Evolutionary conservation across 2,797 vertebrate genomes (phyloP), one percentile per base, ranked within the genome.

Genomic region (Telmatherina bonti): DNA sequence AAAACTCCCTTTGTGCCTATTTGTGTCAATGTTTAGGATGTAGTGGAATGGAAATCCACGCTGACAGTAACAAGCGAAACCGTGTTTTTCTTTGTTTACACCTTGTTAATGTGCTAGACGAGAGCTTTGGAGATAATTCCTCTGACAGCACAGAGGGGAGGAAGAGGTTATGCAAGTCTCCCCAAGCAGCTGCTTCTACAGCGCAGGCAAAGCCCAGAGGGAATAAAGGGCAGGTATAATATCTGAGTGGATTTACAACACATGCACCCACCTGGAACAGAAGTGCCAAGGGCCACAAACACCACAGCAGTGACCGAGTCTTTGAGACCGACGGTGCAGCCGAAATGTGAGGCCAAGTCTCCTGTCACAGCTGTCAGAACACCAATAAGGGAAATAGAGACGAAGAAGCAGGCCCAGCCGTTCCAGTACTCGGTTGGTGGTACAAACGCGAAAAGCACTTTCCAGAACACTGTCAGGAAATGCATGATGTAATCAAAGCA

Each of bases 401-500:
- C 94, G n/a, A 95, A 86, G 78, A 95, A 96, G 86, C 96, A 96
- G 77, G 96, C 96, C 96, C 95, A 96, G 86, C 96, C 96, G 0
- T 96, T 96, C 96, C 95, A 96, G 91, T 96, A 96, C 79, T 96
- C 96, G 0, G 96, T 96, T 63, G 96, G 96, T 0, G 96, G 96
- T 74, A 96, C 96, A 7, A 96, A 96, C n/a, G 96, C 96, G 1
- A 96, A 95, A 53, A 96, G 94, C 60, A 96, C 95, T 85, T 96
- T 96, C 95, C 95, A 96, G 91, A 96, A 96, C 62, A 96, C 96
- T 0, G 95, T 96, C 91, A 96, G 92, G 92, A 96, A 96, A 91
- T 96, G 96, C 96, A 96, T 96, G 73, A 96, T 96, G 93, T 96
- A 96, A 79, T 96, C 96, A 27, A 96, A 96, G 91, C 96, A 96